These are phyloP conservation scores for Acanthaster planci DNA, from an alignment of 35 echinoderm and acorn worm species.

Conservation along the genomic window DNA sequence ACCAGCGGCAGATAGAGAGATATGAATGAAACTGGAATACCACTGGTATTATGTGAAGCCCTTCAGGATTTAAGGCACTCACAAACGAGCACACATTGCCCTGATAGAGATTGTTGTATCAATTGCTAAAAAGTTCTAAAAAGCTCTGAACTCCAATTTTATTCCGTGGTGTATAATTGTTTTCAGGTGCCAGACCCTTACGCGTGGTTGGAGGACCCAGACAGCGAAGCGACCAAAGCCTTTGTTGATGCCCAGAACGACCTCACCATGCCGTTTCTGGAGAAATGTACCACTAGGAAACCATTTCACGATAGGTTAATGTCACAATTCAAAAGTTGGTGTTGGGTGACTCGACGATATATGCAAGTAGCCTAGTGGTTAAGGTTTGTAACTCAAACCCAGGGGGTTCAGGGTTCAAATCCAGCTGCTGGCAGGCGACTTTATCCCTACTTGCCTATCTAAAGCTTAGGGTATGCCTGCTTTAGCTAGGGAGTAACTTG, in stretches of 20 bases:
- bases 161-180: background rate
- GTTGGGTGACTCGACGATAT: background rate
- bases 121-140: too few species aligned
- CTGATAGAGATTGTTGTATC: too few species aligned
- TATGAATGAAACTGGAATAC: too few species aligned
- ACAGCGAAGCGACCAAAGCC: conserved; percentile 88
- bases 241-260: conserved; percentile 98
- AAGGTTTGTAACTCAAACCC: background rate
- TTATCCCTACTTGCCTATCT: too few species aligned
- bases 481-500: too few species aligned
- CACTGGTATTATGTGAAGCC: too few species aligned
- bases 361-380: background rate
- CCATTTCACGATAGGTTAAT: conserved; percentile 87
- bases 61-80: too few species aligned
- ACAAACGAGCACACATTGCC: too few species aligned
- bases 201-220: conserved; percentile 90
- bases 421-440: background rate
- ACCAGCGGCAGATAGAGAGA: too few species aligned
- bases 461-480: too few species aligned
- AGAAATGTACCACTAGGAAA: conserved; percentile 68
- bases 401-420: background rate
- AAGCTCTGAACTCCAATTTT: too few species aligned
- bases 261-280: conserved; percentile 85
- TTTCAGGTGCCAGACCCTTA: conserved; percentile 87
- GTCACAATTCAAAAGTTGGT: too few species aligned